These are phyloP conservation scores for Tiliacea aurago DNA, from an alignment of 2,888 invertebrate genomes.

Conservation along the genomic window DNA sequence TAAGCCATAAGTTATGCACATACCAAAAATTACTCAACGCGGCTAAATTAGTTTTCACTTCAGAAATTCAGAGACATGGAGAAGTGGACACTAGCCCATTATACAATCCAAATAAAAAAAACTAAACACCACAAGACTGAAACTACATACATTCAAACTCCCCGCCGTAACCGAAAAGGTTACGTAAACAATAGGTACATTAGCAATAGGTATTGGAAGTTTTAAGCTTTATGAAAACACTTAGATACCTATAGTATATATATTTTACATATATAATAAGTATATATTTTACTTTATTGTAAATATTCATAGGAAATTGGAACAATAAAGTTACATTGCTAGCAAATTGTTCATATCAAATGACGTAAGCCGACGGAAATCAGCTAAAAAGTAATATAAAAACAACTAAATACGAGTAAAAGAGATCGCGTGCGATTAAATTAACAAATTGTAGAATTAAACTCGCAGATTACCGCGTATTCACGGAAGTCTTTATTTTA, in stretches of 20 bases:
- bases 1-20: too few relatives aligned
- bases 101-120: too few relatives aligned
- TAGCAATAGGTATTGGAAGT: too few relatives aligned
- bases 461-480: constrained; percentile 66
- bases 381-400: constrained; percentile 33
- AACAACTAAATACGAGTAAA: constrained; percentile 39
- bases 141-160: background rate
- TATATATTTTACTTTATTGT: too few relatives aligned
- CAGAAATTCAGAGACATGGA: too few relatives aligned
- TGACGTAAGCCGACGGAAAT: constrained; percentile 26
- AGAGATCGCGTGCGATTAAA: constrained; percentile 72
- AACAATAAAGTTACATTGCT: background rate
- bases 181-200: too few relatives aligned
- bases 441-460: constrained; percentile 70
- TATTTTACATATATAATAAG: too few relatives aligned
- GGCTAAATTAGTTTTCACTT: too few relatives aligned
- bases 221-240: background rate
- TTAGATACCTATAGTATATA: background rate
- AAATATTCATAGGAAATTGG: background rate
- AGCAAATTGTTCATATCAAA: background rate
- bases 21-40: too few relatives aligned
- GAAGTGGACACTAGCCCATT: too few relatives aligned
- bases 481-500: constrained; percentile 61
- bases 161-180: too few relatives aligned
- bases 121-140: too few relatives aligned